Conservation (phyloP, 1,140 invertebrate species). For the Stegodyphus dumicola region DNA sequence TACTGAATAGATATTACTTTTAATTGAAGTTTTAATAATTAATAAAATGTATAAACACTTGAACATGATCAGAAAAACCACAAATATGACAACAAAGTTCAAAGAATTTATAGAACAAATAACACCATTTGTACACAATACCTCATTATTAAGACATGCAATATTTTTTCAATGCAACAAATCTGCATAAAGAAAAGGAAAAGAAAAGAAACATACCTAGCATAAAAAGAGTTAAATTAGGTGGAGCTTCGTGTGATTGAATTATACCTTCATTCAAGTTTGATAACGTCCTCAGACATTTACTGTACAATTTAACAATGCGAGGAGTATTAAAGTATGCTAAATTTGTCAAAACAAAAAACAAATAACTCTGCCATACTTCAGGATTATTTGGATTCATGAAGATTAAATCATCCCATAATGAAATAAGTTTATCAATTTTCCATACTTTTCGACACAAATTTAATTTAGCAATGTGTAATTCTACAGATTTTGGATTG, state of each 20-base stretch:
- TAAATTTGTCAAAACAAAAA: slow-evolving; percentile 67
- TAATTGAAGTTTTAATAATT: too few relatives aligned
- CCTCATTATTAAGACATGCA: too few relatives aligned
- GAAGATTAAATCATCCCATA: slow-evolving; percentile 70
- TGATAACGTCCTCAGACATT: slow-evolving; percentile 67
- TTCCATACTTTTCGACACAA: slow-evolving; percentile 67
- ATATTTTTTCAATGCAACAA: too few relatives aligned
- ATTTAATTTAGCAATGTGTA: slow-evolving; percentile 68
- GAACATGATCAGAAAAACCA: too few relatives aligned
- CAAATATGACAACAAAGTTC: too few relatives aligned
- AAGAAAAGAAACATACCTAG: slow-evolving; percentile 64
- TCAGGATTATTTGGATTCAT: slow-evolving; percentile 67
- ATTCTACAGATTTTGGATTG: slow-evolving; percentile 68
- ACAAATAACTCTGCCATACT: slow-evolving; percentile 69
- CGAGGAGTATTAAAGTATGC: slow-evolving; percentile 67
- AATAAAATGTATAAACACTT: too few relatives aligned
- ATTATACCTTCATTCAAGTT: slow-evolving; percentile 65
- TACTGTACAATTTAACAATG: slow-evolving; percentile 67
- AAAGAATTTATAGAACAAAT: too few relatives aligned
- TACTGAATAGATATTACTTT: too few relatives aligned
- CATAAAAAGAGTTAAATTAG: slow-evolving; percentile 64
- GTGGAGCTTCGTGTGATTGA: slow-evolving; percentile 63
- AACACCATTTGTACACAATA: too few relatives aligned
- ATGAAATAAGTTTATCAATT: slow-evolving; percentile 66
- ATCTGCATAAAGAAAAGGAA: too few relatives aligned